Base-by-base conservation (phyloP, 2,113 vertebrate species). In the Hydrolagus affinis region DNA sequence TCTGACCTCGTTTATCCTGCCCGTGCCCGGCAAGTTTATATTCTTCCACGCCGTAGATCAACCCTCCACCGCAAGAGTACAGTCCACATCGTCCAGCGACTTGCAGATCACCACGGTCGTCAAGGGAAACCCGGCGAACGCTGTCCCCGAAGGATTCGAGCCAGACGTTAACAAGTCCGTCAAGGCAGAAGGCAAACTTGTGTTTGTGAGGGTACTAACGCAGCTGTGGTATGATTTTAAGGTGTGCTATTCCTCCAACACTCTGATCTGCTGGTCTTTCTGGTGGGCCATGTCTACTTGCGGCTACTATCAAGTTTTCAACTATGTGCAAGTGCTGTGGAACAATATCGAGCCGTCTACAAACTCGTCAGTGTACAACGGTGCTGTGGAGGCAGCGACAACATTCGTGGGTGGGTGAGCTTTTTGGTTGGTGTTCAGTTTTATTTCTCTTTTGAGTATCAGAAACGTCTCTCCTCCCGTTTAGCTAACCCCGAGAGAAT, bases 241-340 rank as follows among this genome's bases (percentile, higher is more conserved):
- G 85, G 89, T 89, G 80, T 91, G 91, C 0, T 93, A 93, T 89
- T 91, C 91, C 14, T 92, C 92, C 73, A 92, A 86, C 71, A 87
- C 86, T 70, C 87, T 93, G 86, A 87, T 93, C 86, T 91, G 89
- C 88, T 94, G 92, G 91, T 93, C 92, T 10, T 44, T 93, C 85
- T 93, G 92, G 92, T 93, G 93, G 93, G 90, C 92, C 85, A 69
- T 94, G 85, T 92, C 92, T 66, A 91, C 92, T 59, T 89, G 91
- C 69, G 90, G 91, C 21, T 93, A 94, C 2, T 80, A 85, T 56
- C 92, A 93, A 88, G 71, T 93, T 71, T 90, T 93, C 62, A 91
- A 94, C 88, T 94, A 93, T 70, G 85, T 88, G 66, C 92, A 94
- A 88, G 89, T 92, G 0, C 90, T 93, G 87, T 93, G 92, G 92